Percentiles rank a stretch among this genome's conserved stretches.
These are phyloP conservation scores for Didymodactylos carnosus DNA, from an alignment of 2,888 invertebrate genomes.

Conservation along the genomic window DNA sequence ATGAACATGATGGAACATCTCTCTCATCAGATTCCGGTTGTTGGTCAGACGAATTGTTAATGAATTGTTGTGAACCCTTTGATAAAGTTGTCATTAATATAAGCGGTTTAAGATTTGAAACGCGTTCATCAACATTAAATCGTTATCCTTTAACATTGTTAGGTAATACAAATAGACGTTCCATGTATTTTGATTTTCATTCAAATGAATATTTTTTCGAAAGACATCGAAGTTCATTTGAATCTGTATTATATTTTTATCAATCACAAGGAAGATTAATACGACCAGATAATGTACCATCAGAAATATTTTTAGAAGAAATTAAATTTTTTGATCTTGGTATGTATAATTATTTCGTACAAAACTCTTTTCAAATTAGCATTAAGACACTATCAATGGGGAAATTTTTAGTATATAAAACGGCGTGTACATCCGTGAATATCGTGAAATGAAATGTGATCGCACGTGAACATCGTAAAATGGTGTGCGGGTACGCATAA, in stretches of 20 bases:
- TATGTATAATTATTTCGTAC: slow-evolving; percentile 20
- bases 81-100: slow-evolving; percentile 21
- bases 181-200: slow-evolving; percentile 24
- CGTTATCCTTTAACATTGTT: slow-evolving; percentile 28
- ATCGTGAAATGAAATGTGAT: too few relatives aligned
- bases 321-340: slow-evolving; percentile 36
- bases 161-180: slow-evolving; percentile 24
- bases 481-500: too few relatives aligned
- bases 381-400: too few relatives aligned
- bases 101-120: slow-evolving; percentile 29
- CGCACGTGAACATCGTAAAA: too few relatives aligned
- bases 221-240: slow-evolving; percentile 29
- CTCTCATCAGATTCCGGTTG: too few relatives aligned
- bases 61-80: too few relatives aligned
- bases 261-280: slow-evolving; percentile 33
- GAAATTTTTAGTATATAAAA: too few relatives aligned
- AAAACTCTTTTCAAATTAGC: not conserved
- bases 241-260: slow-evolving; percentile 31
- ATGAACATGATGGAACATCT: too few relatives aligned
- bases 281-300: slow-evolving; percentile 35
- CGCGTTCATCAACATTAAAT: slow-evolving; percentile 28
- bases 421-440: too few relatives aligned
- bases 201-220: slow-evolving; percentile 30
- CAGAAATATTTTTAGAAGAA: slow-evolving; percentile 36
- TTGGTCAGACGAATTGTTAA: too few relatives aligned